Base-by-base conservation (phyloP, 2,113 vertebrate genomes). In the Symphodus melops region DNA sequence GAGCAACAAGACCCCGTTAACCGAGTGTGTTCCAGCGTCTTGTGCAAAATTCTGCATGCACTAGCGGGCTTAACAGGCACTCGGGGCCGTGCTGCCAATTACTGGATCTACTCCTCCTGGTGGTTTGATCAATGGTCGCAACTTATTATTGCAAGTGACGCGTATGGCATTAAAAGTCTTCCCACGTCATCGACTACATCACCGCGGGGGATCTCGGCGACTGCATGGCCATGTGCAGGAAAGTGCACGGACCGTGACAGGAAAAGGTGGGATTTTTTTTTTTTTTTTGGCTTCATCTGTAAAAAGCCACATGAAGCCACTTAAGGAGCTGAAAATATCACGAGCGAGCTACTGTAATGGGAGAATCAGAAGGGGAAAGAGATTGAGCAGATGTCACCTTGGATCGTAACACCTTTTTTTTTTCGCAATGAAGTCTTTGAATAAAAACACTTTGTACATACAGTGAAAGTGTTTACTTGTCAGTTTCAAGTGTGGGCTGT, bases 271-370 rank as follows among this genome's bases (percentile, higher is more conserved):
- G n/a, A n/a, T n/a, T n/a, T n/a, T n/a, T n/a, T n/a, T n/a, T n/a
- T n/a, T n/a, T n/a, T n/a, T n/a, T n/a, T n/a, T n/a, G n/a, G n/a
- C n/a, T n/a, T n/a, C n/a, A n/a, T n/a, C n/a, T n/a, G n/a, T n/a
- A n/a, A n/a, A n/a, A 68, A 79, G 64, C 39, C 71, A 81, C 60
- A 74, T 76, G 67, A 62, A 48, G 85, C 42, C 70, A 81, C 75
- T 67, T 82, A 73, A 69, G 57, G 23, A 25, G 64, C 71, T 72
- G 67, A 58, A 68, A 63, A 82, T 72, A 75, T 21, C 72, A 62
- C 42, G 36, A 75, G 41, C 56, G 69, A 64, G 55, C 39, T 14
- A 19, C 16, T 19, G 46, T 14, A 14, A 48, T 17, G 17, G 46
- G 46, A 48, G 57, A 41, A 9, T 54, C 39, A 36, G 69, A 36